A percentile compares a stretch with the other conserved stretches of the same genome.
These are phyloP conservation scores for Columba livia DNA, from an alignment of 2,113 vertebrate species.

Conservation along the genomic window DNA sequence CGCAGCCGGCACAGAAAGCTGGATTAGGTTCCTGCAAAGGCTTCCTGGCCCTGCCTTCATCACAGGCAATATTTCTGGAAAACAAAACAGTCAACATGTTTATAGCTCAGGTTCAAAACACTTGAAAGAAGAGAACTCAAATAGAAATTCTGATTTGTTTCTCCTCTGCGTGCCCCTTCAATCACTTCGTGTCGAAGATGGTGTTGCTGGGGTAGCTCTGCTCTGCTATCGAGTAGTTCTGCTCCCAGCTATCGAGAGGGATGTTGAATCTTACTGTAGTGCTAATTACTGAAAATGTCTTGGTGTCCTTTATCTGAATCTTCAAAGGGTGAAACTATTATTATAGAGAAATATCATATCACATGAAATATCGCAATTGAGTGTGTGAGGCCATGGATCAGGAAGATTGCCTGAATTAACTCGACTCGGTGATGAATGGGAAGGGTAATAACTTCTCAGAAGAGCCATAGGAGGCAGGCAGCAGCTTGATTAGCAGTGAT, in stretches of 20 bases:
- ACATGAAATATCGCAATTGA: constrained; percentile 30
- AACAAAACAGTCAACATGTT: neutral
- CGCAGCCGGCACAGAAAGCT: neutral
- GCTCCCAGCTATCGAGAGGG: neutral
- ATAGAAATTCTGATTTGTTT: neutral
- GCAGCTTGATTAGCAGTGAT: constrained; percentile 50
- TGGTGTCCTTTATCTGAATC: constrained; percentile 54
- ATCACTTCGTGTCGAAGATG: neutral
- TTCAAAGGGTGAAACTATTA: constrained; percentile 46
- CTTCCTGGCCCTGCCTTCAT: neutral
- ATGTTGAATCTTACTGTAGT: neutral
- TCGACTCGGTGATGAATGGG: constrained; percentile 31
- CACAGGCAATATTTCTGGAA: neutral
- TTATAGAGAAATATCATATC: constrained; percentile 23
- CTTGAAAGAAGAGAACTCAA: neutral
- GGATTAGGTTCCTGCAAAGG: neutral
- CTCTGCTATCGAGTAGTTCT: neutral
- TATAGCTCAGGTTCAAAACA: neutral
- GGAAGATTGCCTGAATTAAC: constrained; percentile 49
- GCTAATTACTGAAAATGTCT: constrained; percentile 52
- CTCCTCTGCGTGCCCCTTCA: rapidly evolving
- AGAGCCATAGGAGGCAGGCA: constrained; percentile 50
- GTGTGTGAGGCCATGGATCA: constrained; percentile 32
- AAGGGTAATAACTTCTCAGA: constrained; percentile 48
- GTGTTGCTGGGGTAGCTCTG: neutral